phyloP scores from a whole-genome alignment of 1,140 invertebrate species.

The Ericerus pela region DNA sequence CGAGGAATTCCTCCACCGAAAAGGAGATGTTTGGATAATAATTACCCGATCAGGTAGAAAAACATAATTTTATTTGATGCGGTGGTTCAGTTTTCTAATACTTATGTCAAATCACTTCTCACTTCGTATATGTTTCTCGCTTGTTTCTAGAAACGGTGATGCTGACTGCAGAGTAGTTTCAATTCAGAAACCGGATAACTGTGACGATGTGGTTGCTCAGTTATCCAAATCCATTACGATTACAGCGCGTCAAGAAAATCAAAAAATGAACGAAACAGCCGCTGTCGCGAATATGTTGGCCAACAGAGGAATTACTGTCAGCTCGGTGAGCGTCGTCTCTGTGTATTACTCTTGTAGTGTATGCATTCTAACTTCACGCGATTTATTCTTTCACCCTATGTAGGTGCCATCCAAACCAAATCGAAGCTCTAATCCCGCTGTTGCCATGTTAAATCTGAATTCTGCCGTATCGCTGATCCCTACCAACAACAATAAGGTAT shows the following conservation, averaged over 20 bases:
- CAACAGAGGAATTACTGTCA: constrained; percentile 57
- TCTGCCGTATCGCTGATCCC: constrained; percentile 55
- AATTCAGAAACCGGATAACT: not conserved
- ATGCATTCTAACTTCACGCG: not conserved
- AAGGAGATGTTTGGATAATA: not conserved
- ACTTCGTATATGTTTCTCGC: not conserved
- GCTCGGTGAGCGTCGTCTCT: constrained; percentile 30
- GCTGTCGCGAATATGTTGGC: constrained; percentile 57
- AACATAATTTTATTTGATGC: not conserved
- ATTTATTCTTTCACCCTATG: constrained; percentile 17
- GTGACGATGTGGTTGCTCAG: constrained; percentile 1
- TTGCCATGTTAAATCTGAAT: constrained; percentile 39
- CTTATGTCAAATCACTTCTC: not conserved
- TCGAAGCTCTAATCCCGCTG: constrained; percentile 1
- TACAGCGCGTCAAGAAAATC: not conserved
- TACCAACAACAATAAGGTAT: constrained; percentile 28
- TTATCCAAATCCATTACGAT: constrained; percentile 1
- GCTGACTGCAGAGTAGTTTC: constrained; percentile 1
- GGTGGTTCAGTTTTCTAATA: no score
- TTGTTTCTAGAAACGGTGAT: not conserved
- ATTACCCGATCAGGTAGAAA: not conserved
- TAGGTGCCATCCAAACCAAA: constrained; percentile 22
- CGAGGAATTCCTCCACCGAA: not conserved
- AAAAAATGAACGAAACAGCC: not conserved
- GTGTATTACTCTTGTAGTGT: constrained; percentile 6